phyloP scores from a whole-genome alignment of 2,888 invertebrate species.

The Candidula unifasciata region DNA sequence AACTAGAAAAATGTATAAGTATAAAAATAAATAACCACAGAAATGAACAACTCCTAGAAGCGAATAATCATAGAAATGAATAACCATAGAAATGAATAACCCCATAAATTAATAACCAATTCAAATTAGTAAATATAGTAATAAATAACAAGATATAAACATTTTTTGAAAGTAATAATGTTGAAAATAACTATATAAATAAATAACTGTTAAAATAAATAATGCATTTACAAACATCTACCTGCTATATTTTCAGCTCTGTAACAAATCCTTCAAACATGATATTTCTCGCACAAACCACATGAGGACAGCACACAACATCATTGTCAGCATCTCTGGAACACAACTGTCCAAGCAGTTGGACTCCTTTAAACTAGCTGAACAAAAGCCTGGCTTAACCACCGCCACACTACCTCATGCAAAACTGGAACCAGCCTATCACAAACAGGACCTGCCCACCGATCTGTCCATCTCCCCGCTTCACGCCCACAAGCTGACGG shows the following conservation, averaged over 20 bases:
- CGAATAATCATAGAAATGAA: too few relatives aligned
- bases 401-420: slow-evolving; percentile 7
- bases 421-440: slow-evolving; percentile 14
- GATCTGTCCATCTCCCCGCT: slow-evolving; percentile 25
- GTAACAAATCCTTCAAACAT: slow-evolving; percentile 48
- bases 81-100: too few relatives aligned
- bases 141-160: too few relatives aligned
- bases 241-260: slow-evolving; percentile 35
- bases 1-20: too few relatives aligned
- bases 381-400: slow-evolving; percentile 31
- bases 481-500: not conserved
- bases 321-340: slow-evolving; percentile 26
- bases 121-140: too few relatives aligned
- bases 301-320: slow-evolving; percentile 48
- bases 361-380: not conserved
- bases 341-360: not conserved
- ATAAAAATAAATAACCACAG: too few relatives aligned
- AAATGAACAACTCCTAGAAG: too few relatives aligned
- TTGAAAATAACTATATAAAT: too few relatives aligned
- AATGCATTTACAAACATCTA: too few relatives aligned
- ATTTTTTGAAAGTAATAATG: too few relatives aligned
- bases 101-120: too few relatives aligned
- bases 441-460: slow-evolving; percentile 12
- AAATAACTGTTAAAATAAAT: too few relatives aligned
- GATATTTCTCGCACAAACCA: slow-evolving; percentile 42